Evolutionary conservation across 2,797 vertebrate species (phyloP).

Genomic region (Pangasius djambal): DNA sequence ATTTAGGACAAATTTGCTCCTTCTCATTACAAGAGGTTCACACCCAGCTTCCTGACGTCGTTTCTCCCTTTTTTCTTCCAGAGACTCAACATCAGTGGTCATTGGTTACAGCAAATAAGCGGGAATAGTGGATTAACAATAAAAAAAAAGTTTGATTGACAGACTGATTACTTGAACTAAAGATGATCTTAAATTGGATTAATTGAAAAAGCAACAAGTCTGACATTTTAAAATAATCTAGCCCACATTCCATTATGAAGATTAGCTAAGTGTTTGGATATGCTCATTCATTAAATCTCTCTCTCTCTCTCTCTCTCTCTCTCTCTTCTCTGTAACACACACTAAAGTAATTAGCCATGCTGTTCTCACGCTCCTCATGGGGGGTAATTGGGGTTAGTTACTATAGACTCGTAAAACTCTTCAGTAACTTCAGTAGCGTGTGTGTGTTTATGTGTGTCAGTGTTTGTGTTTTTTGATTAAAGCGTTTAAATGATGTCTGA

Average conservation of each 20-base stretch:
- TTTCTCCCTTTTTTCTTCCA: not conserved
- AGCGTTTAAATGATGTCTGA: conserved; percentile 54
- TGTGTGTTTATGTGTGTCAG: conserved; percentile 48
- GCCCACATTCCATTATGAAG: not conserved
- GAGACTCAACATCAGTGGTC: not conserved
- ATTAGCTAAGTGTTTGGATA: conserved; percentile 14
- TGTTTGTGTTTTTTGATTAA: conserved; percentile 54
- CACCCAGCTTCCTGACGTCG: not conserved
- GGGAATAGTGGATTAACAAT: too few species aligned
- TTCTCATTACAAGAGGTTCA: not conserved
- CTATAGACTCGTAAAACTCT: conserved; percentile 60
- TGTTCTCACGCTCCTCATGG: conserved; percentile 74
- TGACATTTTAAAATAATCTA: conserved; percentile 16
- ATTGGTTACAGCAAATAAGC: not conserved
- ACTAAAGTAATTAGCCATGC: conserved; percentile 71
- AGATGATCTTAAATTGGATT: conserved; percentile 2
- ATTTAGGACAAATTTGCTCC: not conserved
- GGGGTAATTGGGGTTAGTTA: conserved; percentile 70
- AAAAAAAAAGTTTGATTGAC: not conserved
- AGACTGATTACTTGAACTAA: not conserved
- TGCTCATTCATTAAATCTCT: conserved; percentile 53
- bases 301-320: conserved; percentile 30
- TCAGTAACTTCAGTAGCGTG: conserved; percentile 56
- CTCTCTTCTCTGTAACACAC: conserved; percentile 28
- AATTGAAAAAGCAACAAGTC: conserved; percentile 7